These are phyloP conservation scores for Tipula confusa DNA, from an alignment of 2,888 invertebrate genomes.

Conservation along the genomic window DNA sequence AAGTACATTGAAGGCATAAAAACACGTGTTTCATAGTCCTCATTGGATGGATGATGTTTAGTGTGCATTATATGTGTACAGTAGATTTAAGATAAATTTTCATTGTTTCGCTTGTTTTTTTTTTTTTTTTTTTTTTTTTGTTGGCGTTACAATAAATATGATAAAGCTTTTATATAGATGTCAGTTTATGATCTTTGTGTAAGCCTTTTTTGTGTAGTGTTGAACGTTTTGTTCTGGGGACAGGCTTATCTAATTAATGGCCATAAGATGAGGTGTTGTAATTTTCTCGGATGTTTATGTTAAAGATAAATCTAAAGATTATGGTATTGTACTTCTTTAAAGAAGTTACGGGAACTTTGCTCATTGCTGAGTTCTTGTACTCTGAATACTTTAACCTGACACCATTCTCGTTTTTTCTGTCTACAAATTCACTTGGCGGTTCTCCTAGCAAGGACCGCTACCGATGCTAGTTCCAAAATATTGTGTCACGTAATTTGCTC, in stretches of 20 bases:
- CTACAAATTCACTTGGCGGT: too few relatives aligned
- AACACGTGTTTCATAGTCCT: background rate
- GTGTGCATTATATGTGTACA: background rate
- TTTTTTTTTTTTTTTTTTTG: background rate
- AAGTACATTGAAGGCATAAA: background rate
- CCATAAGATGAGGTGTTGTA: background rate
- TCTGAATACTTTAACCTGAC: too few relatives aligned
- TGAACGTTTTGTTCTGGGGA: background rate
- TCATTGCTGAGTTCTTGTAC: too few relatives aligned
- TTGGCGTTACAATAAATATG: background rate
- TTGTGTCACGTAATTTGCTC: too few relatives aligned
- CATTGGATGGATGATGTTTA: background rate
- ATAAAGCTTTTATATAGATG: slow-evolving; percentile 16
- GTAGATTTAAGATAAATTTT: background rate
- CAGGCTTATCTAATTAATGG: background rate
- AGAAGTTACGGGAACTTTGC: too few relatives aligned
- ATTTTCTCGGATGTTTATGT: too few relatives aligned
- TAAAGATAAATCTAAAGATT: too few relatives aligned
- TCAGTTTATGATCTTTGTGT: background rate
- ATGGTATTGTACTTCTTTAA: too few relatives aligned
- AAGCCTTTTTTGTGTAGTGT: background rate
- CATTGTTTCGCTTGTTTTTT: background rate
- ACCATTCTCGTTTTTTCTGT: too few relatives aligned
- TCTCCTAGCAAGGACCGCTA: too few relatives aligned
- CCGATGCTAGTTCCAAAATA: too few relatives aligned